Evolutionary conservation across 2,797 vertebrate genomes (phyloP), one percentile per base, ranked within the genome.

Genomic region (Onychomys arenicola): DNA sequence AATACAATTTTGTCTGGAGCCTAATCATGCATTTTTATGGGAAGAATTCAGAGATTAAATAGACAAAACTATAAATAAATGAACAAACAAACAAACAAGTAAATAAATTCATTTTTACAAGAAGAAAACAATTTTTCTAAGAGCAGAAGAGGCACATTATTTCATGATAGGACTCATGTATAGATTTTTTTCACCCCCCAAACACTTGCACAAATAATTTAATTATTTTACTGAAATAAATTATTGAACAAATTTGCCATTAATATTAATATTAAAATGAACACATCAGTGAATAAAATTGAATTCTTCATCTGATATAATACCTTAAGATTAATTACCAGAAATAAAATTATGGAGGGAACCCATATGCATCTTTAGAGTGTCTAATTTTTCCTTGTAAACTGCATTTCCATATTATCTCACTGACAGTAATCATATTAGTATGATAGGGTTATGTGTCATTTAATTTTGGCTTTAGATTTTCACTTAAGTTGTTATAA

Each of bases 391-490:
- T 61, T 73, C 77, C 65, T 89, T n/a, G 40, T 73, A 34, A 71
- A n/a, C 13, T 65, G 0, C 3, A 86, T 85, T 77, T 83, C 29
- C 63, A 73, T 65, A 78, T 52, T 52, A 93, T 43, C 12, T 92
- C 76, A 63, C 49, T 86, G 43, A 27, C 8, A 78, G 59, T 78
- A 95, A 92, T 84, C 76, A 73, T 25, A 57, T 88, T 75, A 69
- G 1, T 2, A 83, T 90, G 17, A 84, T 65, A 81, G 2, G 32
- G 69, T 93, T 91, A 89, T 89, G 1, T 77, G 1, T 90, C 17
- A 92, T 69, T 93, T 43, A 1, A 91, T 81, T 94, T 71, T 84
- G 80, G 83, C 90, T 90, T 94, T 37, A 46, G 9, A 52, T 84
- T 84, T 92, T 9, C 19, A 84, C 40, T 83, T 76, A 55, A 86